Conservation (phyloP, 2,113 vertebrate species). For the Phyllopteryx taeniolatus region DNA sequence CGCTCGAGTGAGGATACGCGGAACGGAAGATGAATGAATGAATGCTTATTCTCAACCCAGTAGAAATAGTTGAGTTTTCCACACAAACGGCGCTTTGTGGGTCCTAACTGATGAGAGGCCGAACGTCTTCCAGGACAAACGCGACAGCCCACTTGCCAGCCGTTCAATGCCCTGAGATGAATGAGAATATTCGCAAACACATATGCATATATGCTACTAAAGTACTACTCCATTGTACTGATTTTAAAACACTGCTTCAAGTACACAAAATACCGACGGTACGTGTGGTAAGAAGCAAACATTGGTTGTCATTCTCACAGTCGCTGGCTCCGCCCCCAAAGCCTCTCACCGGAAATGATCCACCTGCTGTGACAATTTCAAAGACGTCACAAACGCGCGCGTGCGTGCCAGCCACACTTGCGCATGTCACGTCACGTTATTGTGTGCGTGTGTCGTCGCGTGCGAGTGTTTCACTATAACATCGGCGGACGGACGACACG, state of each 20-base stretch:
- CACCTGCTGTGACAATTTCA: constrained; percentile 3
- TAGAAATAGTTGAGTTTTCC: too few species aligned
- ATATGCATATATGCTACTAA: too few species aligned
- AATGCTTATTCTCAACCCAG: too few species aligned
- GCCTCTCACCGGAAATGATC: constrained; percentile 2
- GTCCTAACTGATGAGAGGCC: too few species aligned
- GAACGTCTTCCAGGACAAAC: too few species aligned
- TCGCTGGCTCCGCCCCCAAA: neutral
- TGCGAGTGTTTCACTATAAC: constrained; percentile 53
- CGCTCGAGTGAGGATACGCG: too few species aligned
- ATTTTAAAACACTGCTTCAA: too few species aligned
- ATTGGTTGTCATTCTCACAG: neutral
- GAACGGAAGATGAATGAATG: too few species aligned
- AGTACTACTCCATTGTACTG: neutral
- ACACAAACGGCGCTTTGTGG: too few species aligned
- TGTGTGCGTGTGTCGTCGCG: neutral
- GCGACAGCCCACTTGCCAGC: too few species aligned
- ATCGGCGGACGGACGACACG: constrained; percentile 34
- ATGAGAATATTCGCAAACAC: too few species aligned
- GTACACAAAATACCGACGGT: neutral
- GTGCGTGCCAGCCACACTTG: neutral
- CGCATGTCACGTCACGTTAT: constrained; percentile 13
- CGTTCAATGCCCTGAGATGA: too few species aligned
- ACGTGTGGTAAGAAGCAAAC: neutral
- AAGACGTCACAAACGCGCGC: neutral